phyloP scores from a whole-genome alignment of 2,797 vertebrate species.

The Pyrocephalus nanus region DNA sequence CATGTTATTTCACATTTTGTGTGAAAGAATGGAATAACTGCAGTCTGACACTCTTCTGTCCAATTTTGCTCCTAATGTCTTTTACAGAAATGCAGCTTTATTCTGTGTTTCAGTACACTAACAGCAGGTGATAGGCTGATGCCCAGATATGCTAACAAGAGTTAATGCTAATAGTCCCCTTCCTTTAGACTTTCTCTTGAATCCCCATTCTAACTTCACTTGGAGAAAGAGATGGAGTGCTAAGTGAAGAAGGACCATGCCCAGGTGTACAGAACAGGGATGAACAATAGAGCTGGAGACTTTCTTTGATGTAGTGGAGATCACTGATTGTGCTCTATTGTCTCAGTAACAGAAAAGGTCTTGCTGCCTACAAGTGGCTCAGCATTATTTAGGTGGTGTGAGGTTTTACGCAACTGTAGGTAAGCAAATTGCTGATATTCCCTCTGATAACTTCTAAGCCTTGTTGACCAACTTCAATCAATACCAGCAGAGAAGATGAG shows the following conservation, averaged over 20 bases:
- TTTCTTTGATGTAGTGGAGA: neutral
- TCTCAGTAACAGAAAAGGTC: neutral
- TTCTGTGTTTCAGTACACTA: constrained; percentile 37
- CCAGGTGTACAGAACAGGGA: neutral
- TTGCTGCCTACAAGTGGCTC: neutral
- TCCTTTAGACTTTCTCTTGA: neutral
- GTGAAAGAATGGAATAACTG: constrained; percentile 60
- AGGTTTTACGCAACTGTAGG: neutral
- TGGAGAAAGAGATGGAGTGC: neutral
- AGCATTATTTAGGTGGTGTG: neutral
- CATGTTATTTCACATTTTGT: constrained; percentile 53
- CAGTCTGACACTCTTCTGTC: constrained; percentile 55
- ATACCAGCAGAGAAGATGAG: neutral
- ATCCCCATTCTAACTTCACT: neutral
- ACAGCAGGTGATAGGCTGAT: constrained; percentile 41
- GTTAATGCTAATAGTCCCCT: neutral
- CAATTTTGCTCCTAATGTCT: constrained; percentile 33
- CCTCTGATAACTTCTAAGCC: neutral
- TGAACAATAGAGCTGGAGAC: neutral
- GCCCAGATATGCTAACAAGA: constrained; percentile 14
- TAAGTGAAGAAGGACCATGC: neutral
- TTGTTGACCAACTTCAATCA: neutral
- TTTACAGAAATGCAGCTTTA: constrained; percentile 36
- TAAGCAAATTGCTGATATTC: neutral
- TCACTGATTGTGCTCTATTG: neutral